Evolutionary conservation across 2,888 invertebrate genomes (phyloP).

Genomic region (Protonemura montana): DNA sequence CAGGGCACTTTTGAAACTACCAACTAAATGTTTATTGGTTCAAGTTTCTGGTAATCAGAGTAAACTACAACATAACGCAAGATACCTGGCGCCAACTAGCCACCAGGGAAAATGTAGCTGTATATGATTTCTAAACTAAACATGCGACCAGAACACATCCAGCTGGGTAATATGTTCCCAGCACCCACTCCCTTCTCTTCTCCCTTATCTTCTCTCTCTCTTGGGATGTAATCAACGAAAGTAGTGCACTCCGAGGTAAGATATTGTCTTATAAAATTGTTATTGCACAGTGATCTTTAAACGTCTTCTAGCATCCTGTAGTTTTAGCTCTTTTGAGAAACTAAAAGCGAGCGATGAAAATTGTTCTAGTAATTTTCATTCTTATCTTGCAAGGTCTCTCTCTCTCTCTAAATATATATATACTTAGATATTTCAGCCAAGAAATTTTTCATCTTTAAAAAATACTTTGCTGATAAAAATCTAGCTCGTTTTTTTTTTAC

Average conservation of each 20-base stretch:
- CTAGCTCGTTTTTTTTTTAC: neutral
- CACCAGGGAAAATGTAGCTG: neutral
- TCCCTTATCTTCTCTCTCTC: no score
- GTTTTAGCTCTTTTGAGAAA: neutral
- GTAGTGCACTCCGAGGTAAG: neutral
- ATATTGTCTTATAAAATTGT: neutral
- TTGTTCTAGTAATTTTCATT: neutral
- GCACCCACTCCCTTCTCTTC: neutral
- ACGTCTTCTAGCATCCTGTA: no score
- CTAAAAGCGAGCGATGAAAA: neutral
- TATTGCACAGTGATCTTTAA: neutral
- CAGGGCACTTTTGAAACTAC: neutral
- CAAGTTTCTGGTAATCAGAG: neutral
- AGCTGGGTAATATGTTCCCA: no score
- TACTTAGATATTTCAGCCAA: neutral
- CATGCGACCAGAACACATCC: neutral
- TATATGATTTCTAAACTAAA: neutral
- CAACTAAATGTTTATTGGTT: neutral
- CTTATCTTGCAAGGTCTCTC: neutral
- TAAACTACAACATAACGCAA: neutral
- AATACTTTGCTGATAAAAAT: neutral
- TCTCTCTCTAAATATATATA: no score
- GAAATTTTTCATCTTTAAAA: slow-evolving; percentile 12
- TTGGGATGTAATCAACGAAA: neutral
- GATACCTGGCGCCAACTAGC: neutral